These are phyloP conservation scores for Mastigias papua DNA, from an alignment of 30 jellyfish, hydroid and myxozoan species.

Conservation along the genomic window DNA sequence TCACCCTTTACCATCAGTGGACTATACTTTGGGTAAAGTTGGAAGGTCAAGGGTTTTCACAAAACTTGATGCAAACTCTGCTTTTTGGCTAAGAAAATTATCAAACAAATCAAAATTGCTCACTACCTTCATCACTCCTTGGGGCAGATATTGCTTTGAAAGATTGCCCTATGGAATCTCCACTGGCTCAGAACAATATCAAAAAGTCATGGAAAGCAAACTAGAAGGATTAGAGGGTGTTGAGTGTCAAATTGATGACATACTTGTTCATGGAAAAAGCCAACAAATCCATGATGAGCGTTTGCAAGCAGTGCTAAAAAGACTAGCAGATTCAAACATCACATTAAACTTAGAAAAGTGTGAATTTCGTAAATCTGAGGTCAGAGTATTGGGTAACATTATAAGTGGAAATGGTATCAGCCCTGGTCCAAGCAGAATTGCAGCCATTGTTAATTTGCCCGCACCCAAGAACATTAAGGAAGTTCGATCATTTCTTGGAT, in stretches of 20 bases:
- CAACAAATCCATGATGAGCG: background rate
- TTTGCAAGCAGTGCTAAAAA: background rate
- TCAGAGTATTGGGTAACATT: background rate
- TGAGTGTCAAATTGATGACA: slow-evolving; percentile 14
- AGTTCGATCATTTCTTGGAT: background rate
- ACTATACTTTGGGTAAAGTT: background rate
- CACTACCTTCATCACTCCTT: slow-evolving; percentile 76
- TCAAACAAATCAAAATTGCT: slow-evolving; percentile 44
- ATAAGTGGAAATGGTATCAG: background rate
- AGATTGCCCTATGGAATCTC: background rate
- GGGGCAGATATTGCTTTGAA: slow-evolving; percentile 64
- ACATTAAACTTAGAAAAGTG: background rate
- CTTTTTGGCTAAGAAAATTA: slow-evolving; percentile 75
- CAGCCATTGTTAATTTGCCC: background rate
- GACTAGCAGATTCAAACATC: background rate
- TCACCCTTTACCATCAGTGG: slow-evolving; percentile 48
- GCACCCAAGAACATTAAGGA: background rate
- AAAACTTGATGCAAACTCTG: slow-evolving; percentile 82
- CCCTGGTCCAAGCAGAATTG: background rate
- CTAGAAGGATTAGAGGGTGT: slow-evolving; percentile 20
- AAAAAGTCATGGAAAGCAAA: background rate
- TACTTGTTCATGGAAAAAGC: background rate
- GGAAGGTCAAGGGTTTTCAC: slow-evolving; percentile 5
- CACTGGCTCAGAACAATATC: background rate
- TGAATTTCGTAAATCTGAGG: background rate